phyloP scores from a whole-genome alignment of 1,140 invertebrate genomes.

The Orius insidiosus region DNA sequence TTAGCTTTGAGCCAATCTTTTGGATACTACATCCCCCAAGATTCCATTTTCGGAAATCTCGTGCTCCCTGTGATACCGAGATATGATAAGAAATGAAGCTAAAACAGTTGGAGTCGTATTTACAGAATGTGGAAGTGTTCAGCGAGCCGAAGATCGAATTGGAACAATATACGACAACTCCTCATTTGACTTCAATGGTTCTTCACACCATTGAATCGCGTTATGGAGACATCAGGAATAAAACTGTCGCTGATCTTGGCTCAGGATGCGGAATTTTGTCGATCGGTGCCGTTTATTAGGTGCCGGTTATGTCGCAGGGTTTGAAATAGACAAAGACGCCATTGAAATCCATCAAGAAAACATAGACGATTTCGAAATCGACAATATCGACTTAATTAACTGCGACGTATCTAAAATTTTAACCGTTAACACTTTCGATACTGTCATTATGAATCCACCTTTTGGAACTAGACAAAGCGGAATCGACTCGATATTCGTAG shows the following conservation, averaged over 20 bases:
- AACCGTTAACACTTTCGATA: slow-evolving; percentile 58
- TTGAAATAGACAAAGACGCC: slow-evolving; percentile 79
- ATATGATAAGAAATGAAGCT: slow-evolving; percentile 59
- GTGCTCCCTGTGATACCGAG: slow-evolving; percentile 85
- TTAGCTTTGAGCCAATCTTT: slow-evolving; percentile 77
- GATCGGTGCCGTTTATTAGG: slow-evolving; percentile 63
- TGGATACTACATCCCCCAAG: slow-evolving; percentile 86
- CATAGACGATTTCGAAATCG: slow-evolving; percentile 39
- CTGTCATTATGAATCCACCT: slow-evolving; percentile 93
- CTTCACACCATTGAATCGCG: slow-evolving; percentile 65
- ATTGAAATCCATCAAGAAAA: slow-evolving; percentile 49
- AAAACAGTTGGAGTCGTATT: slow-evolving; percentile 59
- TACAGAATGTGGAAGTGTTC: slow-evolving; percentile 70
- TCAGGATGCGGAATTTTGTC: slow-evolving; percentile 79
- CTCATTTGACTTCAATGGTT: slow-evolving; percentile 78
- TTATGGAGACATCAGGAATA: slow-evolving; percentile 46
- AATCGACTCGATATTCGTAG: slow-evolving; percentile 76
- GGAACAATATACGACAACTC: slow-evolving; percentile 87
- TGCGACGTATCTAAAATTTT: slow-evolving; percentile 35
- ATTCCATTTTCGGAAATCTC: slow-evolving; percentile 89
- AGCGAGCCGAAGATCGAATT: slow-evolving; percentile 69
- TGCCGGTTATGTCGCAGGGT: slow-evolving; percentile 34
- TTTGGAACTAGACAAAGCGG: slow-evolving; percentile 94
- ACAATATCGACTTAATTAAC: slow-evolving; percentile 54
- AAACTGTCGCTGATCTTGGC: slow-evolving; percentile 71